Percentiles rank a stretch among this genome's conserved stretches.
These are phyloP conservation scores for Galeruca laticollis DNA, from an alignment of 2,888 invertebrate species.

Conservation along the genomic window DNA sequence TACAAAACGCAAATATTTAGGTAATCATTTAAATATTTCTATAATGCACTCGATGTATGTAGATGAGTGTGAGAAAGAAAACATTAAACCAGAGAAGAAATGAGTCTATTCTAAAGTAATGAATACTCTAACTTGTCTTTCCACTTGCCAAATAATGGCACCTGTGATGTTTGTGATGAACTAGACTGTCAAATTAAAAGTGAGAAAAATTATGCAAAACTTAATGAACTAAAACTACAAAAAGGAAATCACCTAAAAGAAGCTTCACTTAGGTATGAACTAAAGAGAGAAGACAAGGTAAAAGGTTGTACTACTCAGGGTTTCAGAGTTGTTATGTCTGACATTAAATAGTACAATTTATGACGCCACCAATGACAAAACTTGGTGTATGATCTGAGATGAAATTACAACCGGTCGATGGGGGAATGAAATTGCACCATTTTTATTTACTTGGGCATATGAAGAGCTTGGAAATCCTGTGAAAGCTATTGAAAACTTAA, in stretches of 20 bases:
- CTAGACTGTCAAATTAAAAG: slow-evolving; percentile 23
- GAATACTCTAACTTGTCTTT: too few species aligned
- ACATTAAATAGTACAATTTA: too few species aligned
- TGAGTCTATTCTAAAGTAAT: too few species aligned
- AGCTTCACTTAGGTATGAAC: slow-evolving; percentile 40
- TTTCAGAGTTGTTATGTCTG: too few species aligned
- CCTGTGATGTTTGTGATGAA: neutral
- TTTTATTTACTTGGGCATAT: neutral
- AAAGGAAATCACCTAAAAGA: slow-evolving; percentile 36
- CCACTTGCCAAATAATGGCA: too few species aligned
- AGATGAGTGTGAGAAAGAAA: too few species aligned
- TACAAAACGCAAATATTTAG: too few species aligned
- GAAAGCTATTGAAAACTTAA: too few species aligned
- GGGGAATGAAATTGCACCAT: slow-evolving; percentile 22
- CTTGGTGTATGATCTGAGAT: slow-evolving; percentile 6
- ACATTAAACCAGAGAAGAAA: slow-evolving; percentile 2
- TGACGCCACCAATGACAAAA: neutral
- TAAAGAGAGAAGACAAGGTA: slow-evolving; percentile 37
- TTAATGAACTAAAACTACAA: too few species aligned
- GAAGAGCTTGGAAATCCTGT: neutral
- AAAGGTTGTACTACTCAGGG: too few species aligned
- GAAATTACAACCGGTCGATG: slow-evolving; percentile 19
- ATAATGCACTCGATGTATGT: too few species aligned
- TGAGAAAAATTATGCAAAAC: slow-evolving; percentile 11
- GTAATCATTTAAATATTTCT: too few species aligned